These are phyloP conservation scores for Ditula angustiorana DNA, from an alignment of 2,888 invertebrate species.

Conservation along the genomic window DNA sequence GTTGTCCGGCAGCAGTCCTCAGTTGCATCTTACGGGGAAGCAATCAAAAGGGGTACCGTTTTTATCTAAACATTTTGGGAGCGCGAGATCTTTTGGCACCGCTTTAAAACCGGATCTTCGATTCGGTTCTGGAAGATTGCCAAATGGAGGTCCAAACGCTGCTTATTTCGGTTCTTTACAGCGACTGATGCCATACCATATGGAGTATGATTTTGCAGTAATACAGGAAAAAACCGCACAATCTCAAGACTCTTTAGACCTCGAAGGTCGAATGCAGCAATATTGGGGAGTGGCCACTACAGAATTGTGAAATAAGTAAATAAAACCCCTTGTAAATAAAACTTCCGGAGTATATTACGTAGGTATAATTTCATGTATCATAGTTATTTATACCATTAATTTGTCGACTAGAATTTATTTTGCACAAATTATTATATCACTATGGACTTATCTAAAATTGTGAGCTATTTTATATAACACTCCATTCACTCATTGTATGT, in stretches of 20 bases:
- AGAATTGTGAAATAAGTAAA: slow-evolving; percentile 86
- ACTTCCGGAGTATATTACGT: slow-evolving; percentile 66
- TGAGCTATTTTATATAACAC: slow-evolving; percentile 54
- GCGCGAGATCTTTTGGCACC: slow-evolving; percentile 91
- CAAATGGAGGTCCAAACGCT: slow-evolving; percentile 92
- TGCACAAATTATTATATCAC: slow-evolving; percentile 80
- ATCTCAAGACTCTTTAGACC: slow-evolving; percentile 90
- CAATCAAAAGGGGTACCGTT: slow-evolving; percentile 79
- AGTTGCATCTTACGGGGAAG: slow-evolving; percentile 81
- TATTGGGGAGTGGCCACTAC: slow-evolving; percentile 97
- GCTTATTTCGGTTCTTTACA: slow-evolving; percentile 95
- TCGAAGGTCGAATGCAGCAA: slow-evolving; percentile 94
- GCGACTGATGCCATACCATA: slow-evolving; percentile 91
- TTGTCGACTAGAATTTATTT: slow-evolving; percentile 81
- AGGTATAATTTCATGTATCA: slow-evolving; percentile 50
- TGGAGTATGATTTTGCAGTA: slow-evolving; percentile 93
- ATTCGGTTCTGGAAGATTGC: slow-evolving; percentile 85
- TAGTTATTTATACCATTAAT: slow-evolving; percentile 78
- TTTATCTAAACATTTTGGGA: slow-evolving; percentile 91
- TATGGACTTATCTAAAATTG: slow-evolving; percentile 70
- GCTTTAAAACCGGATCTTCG: slow-evolving; percentile 85
- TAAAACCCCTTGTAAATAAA: slow-evolving; percentile 76
- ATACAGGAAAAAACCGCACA: slow-evolving; percentile 91
- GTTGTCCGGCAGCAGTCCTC: slow-evolving; percentile 90
- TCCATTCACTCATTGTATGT: slow-evolving; percentile 54